These are phyloP conservation scores for Aphelocoma coerulescens DNA, from an alignment of 2,113 vertebrate genomes.

Conservation along the genomic window DNA sequence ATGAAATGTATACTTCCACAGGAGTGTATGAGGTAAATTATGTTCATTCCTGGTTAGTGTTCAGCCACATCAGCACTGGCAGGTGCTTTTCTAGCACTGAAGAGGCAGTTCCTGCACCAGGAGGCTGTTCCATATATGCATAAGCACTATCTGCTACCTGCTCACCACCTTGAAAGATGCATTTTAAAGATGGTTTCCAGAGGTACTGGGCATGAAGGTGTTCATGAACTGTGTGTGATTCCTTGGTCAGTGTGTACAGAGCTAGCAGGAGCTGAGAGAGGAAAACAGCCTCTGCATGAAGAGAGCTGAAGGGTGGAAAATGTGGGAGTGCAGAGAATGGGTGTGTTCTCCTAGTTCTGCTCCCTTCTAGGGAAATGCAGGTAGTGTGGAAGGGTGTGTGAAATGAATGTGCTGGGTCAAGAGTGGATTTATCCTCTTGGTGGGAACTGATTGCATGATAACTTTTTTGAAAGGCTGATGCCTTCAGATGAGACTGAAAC, in stretches of 20 bases:
- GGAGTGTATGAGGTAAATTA: background rate
- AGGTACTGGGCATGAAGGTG: background rate
- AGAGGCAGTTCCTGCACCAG: background rate
- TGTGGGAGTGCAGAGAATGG: background rate
- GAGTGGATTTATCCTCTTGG: background rate
- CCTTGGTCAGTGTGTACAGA: background rate
- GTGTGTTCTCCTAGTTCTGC: background rate
- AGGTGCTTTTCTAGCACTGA: background rate
- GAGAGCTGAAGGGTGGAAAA: background rate
- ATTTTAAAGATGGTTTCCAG: background rate
- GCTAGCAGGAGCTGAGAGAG: background rate
- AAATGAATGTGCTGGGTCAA: background rate
- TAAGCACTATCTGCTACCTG: background rate
- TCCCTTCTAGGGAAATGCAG: background rate
- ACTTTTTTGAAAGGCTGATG: background rate
- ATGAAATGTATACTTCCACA: background rate
- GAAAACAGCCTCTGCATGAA: background rate
- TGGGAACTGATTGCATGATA: background rate
- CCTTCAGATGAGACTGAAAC: background rate
- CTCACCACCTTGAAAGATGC: background rate
- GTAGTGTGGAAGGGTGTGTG: background rate
- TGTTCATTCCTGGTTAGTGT: background rate
- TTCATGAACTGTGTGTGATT: background rate
- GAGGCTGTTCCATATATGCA: background rate
- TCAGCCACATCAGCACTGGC: background rate